Conservation (phyloP, 2,888 invertebrate genomes). For the Leptopilina syphax region DNA sequence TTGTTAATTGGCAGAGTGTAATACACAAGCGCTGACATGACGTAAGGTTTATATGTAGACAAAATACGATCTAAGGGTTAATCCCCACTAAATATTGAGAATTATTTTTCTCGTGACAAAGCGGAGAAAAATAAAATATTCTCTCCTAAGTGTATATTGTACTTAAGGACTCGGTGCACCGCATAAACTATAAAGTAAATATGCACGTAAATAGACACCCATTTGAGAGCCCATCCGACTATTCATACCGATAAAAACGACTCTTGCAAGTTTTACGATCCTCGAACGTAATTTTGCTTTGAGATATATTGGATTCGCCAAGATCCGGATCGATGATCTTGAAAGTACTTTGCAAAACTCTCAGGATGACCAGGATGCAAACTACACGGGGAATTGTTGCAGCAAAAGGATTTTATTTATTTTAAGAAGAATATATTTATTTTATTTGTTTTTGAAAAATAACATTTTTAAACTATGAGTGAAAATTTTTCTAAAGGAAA, state of each 20-base stretch:
- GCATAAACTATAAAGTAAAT: conserved; percentile 52
- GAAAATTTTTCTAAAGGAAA: no score
- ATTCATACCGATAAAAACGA: neutral
- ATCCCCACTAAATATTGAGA: no score
- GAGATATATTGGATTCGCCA: conserved; percentile 61
- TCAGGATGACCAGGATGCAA: conserved; percentile 22
- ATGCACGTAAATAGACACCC: conserved; percentile 42
- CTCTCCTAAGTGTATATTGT: conserved; percentile 25
- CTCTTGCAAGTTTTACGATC: conserved; percentile 60
- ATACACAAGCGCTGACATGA: conserved; percentile 14
- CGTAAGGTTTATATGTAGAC: neutral
- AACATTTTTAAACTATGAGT: no score
- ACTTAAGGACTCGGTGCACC: conserved; percentile 47
- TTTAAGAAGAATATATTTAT: no score
- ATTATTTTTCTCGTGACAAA: conserved; percentile 28
- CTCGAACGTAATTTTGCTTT: conserved; percentile 64
- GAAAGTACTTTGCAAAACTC: conserved; percentile 40
- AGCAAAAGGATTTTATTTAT: no score
- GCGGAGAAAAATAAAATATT: conserved; percentile 53
- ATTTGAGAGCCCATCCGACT: neutral
- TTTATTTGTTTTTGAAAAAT: no score
- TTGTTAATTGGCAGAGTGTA: conserved; percentile 27
- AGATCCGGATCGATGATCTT: conserved; percentile 67
- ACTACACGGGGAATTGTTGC: no score
- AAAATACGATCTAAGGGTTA: neutral